Base-by-base conservation (phyloP, 1,140 invertebrate species). In the Wasmannia auropunctata region DNA sequence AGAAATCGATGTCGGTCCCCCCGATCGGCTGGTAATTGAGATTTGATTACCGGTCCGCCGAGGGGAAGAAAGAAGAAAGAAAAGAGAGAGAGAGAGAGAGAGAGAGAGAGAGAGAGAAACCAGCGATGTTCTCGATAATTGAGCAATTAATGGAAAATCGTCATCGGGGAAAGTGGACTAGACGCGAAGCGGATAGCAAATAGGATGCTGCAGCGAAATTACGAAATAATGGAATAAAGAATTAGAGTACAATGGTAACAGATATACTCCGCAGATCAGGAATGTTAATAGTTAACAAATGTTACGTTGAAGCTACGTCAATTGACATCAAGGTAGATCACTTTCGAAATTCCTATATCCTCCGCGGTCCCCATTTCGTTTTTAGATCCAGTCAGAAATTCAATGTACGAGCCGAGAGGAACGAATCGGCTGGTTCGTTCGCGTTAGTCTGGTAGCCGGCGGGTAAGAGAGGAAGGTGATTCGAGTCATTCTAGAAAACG, bases 401-500 rank as follows among this genome's bases (percentile, higher is more conserved):
- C 67, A 58, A 74, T 43, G 51, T 77, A 43, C 81, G 43, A 49
- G 43, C 1, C 31, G 58, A 56, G 81, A 14, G 56, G 56, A 77
- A 63, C 43, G 49, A 62, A 85, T 85, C 10, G 58, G 70, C 43
- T 11, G 74, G 31, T 63, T 28, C 58, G 31, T 85, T 54, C 56
- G 43, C 22, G 40, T 70, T 22, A 25, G 46, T 54, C 25, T 19
- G 58, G 37, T 72, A 72, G 79, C 85, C 25, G 51, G 14, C 79
- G 79, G 86, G 34, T 84, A 69, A 67, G 65, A 67, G 65, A 72
- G 83, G 49, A 75, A 85, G 63, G 49, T 76, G 70, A 76, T 74
- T 89, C 80, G 85, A 89, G 79, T 72, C 76, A 81, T 83, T 89
- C 87, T 74, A 75, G 85, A 88, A 89, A 89, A 86, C 88, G 85